phyloP scores from a whole-genome alignment of 2,797 vertebrate species.

The Ctenochaetus hawaiiensis region DNA sequence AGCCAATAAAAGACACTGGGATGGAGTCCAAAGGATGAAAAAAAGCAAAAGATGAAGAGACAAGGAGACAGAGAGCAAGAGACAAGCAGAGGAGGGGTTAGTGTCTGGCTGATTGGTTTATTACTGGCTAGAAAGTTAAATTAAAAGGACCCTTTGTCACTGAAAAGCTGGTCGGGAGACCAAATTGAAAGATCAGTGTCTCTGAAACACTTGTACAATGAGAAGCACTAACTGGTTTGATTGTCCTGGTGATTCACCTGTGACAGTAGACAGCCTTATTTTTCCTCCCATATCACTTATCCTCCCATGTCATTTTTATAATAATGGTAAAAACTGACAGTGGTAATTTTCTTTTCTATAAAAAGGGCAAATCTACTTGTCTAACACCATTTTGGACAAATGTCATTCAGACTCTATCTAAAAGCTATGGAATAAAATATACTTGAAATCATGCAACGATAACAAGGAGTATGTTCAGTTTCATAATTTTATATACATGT shows the following conservation, averaged over 20 bases:
- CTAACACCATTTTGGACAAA: background rate
- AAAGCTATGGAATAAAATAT: no score
- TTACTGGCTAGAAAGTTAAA: constrained; percentile 42
- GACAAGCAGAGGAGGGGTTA: constrained; percentile 11
- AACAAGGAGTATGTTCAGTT: no score
- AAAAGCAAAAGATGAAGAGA: constrained; percentile 24
- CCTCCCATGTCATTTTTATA: background rate
- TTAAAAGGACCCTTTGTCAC: constrained; percentile 55
- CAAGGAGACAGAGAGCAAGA: constrained; percentile 11
- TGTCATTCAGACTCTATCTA: no score
- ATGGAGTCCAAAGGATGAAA: constrained; percentile 5
- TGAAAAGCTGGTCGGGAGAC: constrained; percentile 15
- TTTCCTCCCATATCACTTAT: constrained; percentile 9
- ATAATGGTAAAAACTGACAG: background rate
- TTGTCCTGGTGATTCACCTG: constrained; percentile 27
- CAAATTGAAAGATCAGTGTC: constrained; percentile 58
- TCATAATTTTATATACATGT: no score
- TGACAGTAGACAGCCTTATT: constrained; percentile 4
- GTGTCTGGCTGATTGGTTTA: constrained; percentile 56
- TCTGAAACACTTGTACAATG: constrained; percentile 30
- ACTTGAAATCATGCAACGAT: no score
- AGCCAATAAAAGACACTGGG: constrained; percentile 36
- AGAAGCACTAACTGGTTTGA: constrained; percentile 42
- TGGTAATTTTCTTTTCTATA: background rate
- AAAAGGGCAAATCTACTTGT: background rate